Evolutionary conservation across 2,888 invertebrate genomes (phyloP).

Genomic region (Gryllus longicercus): DNA sequence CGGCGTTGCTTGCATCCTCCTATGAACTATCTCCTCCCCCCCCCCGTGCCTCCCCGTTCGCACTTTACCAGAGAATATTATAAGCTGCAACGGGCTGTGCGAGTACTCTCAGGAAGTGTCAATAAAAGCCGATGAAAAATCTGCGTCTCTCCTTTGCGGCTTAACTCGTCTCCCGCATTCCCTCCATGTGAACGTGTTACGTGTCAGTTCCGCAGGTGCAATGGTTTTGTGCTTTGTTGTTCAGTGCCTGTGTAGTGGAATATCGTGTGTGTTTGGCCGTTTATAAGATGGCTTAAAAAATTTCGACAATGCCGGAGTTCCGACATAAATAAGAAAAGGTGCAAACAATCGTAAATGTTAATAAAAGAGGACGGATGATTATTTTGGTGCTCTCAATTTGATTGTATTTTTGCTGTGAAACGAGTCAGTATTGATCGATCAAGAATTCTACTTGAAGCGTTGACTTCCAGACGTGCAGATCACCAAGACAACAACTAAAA

Average conservation of each 20-base stretch:
- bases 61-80: too few relatives aligned
- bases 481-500: not conserved
- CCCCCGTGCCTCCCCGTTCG: too few relatives aligned
- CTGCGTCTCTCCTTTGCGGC: too few relatives aligned
- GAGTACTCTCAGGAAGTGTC: too few relatives aligned
- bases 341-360: not conserved
- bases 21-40: too few relatives aligned
- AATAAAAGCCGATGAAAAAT: too few relatives aligned
- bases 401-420: not conserved
- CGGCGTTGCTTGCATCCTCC: too few relatives aligned
- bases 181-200: too few relatives aligned
- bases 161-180: too few relatives aligned
- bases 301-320: not conserved
- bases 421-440: not conserved
- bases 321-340: not conserved
- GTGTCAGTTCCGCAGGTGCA: too few relatives aligned
- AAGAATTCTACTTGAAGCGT: not conserved
- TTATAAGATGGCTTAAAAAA: not conserved
- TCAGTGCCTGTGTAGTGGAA: not conserved
- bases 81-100: too few relatives aligned
- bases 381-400: not conserved
- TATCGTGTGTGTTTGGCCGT: not conserved
- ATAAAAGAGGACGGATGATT: not conserved
- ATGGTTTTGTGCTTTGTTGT: not conserved
- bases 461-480: not conserved